Conservation (phyloP, 2,888 invertebrate genomes). For the Tinea semifulvella region DNA sequence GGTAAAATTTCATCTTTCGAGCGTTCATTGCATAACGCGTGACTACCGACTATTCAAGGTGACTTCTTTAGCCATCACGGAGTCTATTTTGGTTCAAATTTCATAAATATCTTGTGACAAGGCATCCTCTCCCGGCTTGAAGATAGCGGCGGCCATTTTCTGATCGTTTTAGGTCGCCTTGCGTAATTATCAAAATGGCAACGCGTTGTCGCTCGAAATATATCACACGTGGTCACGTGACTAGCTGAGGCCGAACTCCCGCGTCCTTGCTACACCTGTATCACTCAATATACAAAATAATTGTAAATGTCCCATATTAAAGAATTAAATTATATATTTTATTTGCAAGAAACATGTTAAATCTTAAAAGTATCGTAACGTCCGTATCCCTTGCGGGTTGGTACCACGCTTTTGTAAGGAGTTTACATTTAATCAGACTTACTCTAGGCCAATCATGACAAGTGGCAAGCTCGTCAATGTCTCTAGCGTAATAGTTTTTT, state of each 20-base stretch:
- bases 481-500: too few species aligned
- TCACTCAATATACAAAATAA: too few species aligned
- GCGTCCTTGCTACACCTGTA: slow-evolving; percentile 64
- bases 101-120: slow-evolving; percentile 66
- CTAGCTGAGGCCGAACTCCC: slow-evolving; percentile 24
- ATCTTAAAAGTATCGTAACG: too few species aligned
- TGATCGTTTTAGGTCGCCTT: slow-evolving; percentile 31
- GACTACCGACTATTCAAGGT: slow-evolving; percentile 56
- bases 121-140: slow-evolving; percentile 58
- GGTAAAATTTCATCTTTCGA: background rate
- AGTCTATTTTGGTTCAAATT: slow-evolving; percentile 62
- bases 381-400: too few species aligned
- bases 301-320: too few species aligned
- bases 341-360: too few species aligned
- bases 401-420: too few species aligned
- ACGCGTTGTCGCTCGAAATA: slow-evolving; percentile 28
- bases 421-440: too few species aligned
- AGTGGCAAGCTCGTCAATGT: too few species aligned
- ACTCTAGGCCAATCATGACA: too few species aligned
- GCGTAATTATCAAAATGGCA: slow-evolving; percentile 46
- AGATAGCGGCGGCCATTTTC: slow-evolving; percentile 48
- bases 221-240: slow-evolving; percentile 25
- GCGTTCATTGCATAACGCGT: background rate
- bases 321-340: too few species aligned
- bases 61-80: slow-evolving; percentile 60